A percentile compares a stretch with the other conserved stretches of the same genome.
phyloP scores from a whole-genome alignment of 2,797 vertebrate species.

The Micromesistius poutassou region DNA sequence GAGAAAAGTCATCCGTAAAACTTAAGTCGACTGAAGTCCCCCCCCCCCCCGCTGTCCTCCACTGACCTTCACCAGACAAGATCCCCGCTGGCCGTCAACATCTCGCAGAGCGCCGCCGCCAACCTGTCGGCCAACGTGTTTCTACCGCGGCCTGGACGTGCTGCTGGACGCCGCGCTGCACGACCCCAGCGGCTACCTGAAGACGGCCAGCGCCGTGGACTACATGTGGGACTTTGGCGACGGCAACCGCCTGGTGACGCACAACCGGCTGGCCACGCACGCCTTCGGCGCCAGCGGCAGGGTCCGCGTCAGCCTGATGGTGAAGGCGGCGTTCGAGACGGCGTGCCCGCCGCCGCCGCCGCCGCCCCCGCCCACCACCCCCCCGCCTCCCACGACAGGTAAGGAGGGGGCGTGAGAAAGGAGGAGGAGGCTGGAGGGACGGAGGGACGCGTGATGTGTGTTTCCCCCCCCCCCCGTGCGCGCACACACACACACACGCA shows the following conservation, averaged over 20 bases:
- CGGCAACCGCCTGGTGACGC: slow-evolving; percentile 79
- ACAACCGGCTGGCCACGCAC: slow-evolving; percentile 73
- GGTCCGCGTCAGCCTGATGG: slow-evolving; percentile 80
- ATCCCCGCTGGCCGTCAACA: slow-evolving; percentile 84
- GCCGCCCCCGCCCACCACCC: slow-evolving; percentile 45
- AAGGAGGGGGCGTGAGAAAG: slow-evolving; percentile 6
- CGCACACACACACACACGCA: too few species aligned
- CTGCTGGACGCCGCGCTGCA: slow-evolving; percentile 82
- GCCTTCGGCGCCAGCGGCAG: slow-evolving; percentile 75
- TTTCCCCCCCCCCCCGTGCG: too few species aligned
- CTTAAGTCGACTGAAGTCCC: not conserved
- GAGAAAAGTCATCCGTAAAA: not conserved
- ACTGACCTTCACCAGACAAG: slow-evolving; percentile 76
- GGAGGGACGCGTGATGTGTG: too few species aligned
- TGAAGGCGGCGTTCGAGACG: slow-evolving; percentile 80
- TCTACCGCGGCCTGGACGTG: slow-evolving; percentile 82
- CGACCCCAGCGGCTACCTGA: slow-evolving; percentile 89
- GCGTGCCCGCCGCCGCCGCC: slow-evolving; percentile 71
- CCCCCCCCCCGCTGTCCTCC: slow-evolving; percentile 12
- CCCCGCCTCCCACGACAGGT: slow-evolving; percentile 66
- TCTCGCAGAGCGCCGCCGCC: slow-evolving; percentile 83
- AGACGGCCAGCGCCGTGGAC: slow-evolving; percentile 75
- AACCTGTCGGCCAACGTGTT: slow-evolving; percentile 82
- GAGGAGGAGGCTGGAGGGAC: too few species aligned
- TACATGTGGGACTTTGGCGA: slow-evolving; percentile 91